Conservation (phyloP, 2,888 invertebrate genomes). For the Heterodera filipjevi region DNA sequence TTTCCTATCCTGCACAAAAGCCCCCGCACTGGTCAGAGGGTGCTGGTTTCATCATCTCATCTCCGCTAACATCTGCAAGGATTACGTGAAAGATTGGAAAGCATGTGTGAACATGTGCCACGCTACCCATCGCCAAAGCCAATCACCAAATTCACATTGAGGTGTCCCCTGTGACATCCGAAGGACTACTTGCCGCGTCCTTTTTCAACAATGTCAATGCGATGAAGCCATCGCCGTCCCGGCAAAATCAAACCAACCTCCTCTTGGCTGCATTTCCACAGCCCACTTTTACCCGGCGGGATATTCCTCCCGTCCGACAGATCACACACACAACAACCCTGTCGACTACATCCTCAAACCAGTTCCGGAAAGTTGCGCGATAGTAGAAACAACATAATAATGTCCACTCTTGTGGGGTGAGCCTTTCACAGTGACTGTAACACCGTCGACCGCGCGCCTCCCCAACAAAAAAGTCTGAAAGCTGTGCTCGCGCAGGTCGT, state of each 20-base stretch:
- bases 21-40: neutral
- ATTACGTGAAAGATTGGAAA: slow-evolving; percentile 12
- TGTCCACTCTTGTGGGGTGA: slow-evolving; percentile 19
- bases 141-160: neutral
- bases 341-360: slow-evolving; percentile 4
- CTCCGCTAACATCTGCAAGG: neutral
- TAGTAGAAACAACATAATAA: neutral
- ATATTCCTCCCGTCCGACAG: neutral
- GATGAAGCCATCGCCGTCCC: neutral
- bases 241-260: neutral
- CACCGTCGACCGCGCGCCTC: neutral
- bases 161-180: neutral
- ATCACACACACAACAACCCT: neutral
- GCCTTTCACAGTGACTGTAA: neutral
- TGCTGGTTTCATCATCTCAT: neutral
- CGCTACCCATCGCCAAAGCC: neutral
- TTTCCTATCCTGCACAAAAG: too few species aligned
- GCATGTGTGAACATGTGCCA: neutral
- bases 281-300: neutral
- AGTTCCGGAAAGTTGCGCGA: neutral
- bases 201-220: neutral
- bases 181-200: slow-evolving; percentile 5
- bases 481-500: neutral
- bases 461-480: neutral
- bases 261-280: neutral